These are phyloP conservation scores for Acanthococcus lagerstroemiae DNA, from an alignment of 2,888 invertebrate genomes.

Conservation along the genomic window DNA sequence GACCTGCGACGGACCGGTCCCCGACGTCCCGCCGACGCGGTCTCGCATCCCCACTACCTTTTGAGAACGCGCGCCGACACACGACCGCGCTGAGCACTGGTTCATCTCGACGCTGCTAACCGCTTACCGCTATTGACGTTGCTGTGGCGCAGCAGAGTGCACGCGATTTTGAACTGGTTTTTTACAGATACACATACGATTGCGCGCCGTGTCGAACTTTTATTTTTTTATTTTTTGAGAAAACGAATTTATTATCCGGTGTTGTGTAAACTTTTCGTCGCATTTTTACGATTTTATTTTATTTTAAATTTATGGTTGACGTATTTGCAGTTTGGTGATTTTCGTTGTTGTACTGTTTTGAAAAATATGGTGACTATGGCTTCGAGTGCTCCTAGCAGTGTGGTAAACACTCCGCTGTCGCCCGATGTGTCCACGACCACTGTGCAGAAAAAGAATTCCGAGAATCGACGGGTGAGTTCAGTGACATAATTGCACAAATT, in stretches of 20 bases:
- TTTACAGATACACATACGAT: too few species aligned
- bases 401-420: conserved; percentile 9
- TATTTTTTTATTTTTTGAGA: neutral
- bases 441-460: conserved; percentile 18
- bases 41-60: neutral
- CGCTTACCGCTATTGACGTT: neutral
- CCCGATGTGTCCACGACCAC: conserved; percentile 17
- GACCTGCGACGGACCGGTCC: conserved; percentile 25
- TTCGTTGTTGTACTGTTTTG: neutral
- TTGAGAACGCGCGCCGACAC: conserved; percentile 30
- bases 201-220: too few species aligned
- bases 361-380: conserved; percentile 27
- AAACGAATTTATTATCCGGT: neutral
- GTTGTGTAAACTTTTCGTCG: neutral
- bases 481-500: too few species aligned
- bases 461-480: conserved; percentile 27
- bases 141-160: neutral
- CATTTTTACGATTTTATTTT: neutral
- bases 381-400: conserved; percentile 21
- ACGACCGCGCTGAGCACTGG: conserved; percentile 18
- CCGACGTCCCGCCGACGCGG: neutral
- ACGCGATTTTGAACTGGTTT: neutral
- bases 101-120: neutral
- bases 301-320: neutral
- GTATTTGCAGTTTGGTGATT: neutral